Evolutionary conservation across 2,888 invertebrate genomes (phyloP).

Genomic region (Odiellus spinosus): DNA sequence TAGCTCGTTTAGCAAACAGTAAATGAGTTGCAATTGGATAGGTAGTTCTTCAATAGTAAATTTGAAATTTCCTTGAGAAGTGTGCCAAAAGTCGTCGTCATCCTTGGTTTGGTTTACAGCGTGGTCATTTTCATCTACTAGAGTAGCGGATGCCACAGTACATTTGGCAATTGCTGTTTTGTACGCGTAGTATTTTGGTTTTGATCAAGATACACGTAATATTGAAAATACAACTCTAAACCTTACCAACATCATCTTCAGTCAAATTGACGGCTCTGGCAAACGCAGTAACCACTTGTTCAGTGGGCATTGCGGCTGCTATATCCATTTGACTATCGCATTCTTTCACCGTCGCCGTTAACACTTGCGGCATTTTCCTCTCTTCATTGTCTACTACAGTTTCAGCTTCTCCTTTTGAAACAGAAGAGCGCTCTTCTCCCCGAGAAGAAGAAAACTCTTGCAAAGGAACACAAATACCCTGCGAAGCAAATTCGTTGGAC

Average conservation of each 20-base stretch:
- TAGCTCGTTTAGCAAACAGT: constrained; percentile 47
- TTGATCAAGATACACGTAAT: constrained; percentile 1
- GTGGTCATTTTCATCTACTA: constrained; percentile 58
- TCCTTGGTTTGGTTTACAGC: constrained; percentile 42
- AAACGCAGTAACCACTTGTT: constrained; percentile 51
- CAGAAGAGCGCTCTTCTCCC: too few relatives aligned
- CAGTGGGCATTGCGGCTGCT: constrained; percentile 65
- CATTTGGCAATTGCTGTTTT: constrained; percentile 52
- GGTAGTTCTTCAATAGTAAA: constrained; percentile 78
- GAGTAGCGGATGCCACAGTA: constrained; percentile 55
- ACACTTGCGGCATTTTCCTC: constrained; percentile 9
- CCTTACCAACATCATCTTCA: constrained; percentile 67
- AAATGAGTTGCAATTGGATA: constrained; percentile 79
- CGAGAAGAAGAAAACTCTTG: too few relatives aligned
- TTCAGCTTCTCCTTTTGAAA: not conserved
- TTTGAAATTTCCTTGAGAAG: constrained; percentile 79
- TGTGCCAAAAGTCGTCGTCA: constrained; percentile 76
- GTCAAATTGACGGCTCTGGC: constrained; percentile 74
- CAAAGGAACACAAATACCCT: too few relatives aligned
- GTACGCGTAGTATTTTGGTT: not conserved
- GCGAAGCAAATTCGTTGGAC: too few relatives aligned
- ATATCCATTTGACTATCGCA: constrained; percentile 62
- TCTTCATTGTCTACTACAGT: not conserved
- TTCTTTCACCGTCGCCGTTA: constrained; percentile 85
- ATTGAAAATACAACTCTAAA: constrained; percentile 1